Percentiles rank a stretch among this genome's conserved stretches.
Evolutionary conservation across 92 coral and sea anemone genomes (phyloP).

Genomic region (Porites lobata): DNA sequence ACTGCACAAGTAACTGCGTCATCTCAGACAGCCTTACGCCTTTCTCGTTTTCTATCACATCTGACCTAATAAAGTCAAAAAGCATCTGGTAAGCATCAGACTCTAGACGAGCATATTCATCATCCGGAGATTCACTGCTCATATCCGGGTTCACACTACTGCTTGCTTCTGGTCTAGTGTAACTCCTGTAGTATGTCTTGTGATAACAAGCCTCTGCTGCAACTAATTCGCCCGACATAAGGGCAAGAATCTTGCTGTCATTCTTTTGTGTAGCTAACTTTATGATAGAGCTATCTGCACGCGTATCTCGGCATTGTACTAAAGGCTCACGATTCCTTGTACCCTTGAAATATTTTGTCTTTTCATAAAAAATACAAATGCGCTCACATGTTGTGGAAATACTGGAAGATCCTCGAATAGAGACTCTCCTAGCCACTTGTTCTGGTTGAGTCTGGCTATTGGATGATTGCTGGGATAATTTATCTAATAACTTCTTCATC

Average conservation of each 20-base stretch:
- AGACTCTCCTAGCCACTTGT: constrained; percentile 29
- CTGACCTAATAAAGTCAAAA: constrained; percentile 53
- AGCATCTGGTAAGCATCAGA: constrained; percentile 58
- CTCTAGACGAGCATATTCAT: constrained; percentile 55
- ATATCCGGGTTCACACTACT: constrained; percentile 4
- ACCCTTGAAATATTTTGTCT: constrained; percentile 60
- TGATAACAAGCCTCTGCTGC: constrained; percentile 73
- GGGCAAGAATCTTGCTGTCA: constrained; percentile 54
- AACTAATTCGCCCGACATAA: constrained; percentile 65
- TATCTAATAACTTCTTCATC: constrained; percentile 69
- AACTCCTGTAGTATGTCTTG: constrained; percentile 56
- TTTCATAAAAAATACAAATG: constrained; percentile 67
- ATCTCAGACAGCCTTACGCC: constrained; percentile 51
- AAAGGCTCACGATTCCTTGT: constrained; percentile 61
- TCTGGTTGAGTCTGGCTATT: constrained; percentile 23
- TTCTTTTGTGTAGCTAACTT: constrained; percentile 41
- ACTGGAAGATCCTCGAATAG: constrained; percentile 55
- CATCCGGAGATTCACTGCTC: constrained; percentile 39
- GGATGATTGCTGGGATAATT: constrained; percentile 30
- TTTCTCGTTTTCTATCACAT: constrained; percentile 52
- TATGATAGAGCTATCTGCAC: constrained; percentile 48
- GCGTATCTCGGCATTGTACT: constrained; percentile 60
- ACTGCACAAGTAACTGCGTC: constrained; percentile 26
- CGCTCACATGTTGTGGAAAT: constrained; percentile 49
- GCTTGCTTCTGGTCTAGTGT: constrained; percentile 59